Conservation (phyloP, 2,888 invertebrate species). For the Nasonovia ribisnigri region DNA sequence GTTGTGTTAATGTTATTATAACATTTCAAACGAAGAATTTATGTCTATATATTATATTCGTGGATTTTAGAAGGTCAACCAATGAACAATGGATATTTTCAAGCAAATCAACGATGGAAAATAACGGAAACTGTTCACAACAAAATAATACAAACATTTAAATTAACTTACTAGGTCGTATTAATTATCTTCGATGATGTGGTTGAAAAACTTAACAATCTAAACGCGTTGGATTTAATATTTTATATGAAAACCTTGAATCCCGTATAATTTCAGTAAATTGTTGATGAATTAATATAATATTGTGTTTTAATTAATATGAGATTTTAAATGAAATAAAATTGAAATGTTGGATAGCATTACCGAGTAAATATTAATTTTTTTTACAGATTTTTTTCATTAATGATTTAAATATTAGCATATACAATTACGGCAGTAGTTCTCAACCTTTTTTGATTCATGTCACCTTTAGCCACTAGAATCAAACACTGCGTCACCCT, state of each 20-base stretch:
- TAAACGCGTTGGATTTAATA: neutral
- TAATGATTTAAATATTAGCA: neutral
- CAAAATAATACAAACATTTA: neutral
- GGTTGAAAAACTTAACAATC: neutral
- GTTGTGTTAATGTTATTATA: neutral
- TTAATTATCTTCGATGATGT: constrained; percentile 36
- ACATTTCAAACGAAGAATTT: neutral
- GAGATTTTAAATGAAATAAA: neutral
- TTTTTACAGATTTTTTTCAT: neutral
- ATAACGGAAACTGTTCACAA: neutral
- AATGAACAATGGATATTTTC: neutral
- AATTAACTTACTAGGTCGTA: constrained; percentile 36
- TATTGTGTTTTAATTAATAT: neutral
- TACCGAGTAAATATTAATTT: too few species aligned
- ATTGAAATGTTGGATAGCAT: neutral
- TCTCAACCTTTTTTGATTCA: too few species aligned
- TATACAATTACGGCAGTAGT: neutral
- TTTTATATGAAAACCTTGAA: constrained; percentile 10
- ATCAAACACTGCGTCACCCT: too few species aligned
- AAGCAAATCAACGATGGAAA: neutral
- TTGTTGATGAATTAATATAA: neutral
- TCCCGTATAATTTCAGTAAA: neutral
- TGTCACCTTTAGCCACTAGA: too few species aligned
- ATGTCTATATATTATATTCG: neutral
- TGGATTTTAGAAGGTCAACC: constrained; percentile 17